Base-by-base conservation (phyloP, 2,797 vertebrate species). In the Pangasius sanitwongsei region DNA sequence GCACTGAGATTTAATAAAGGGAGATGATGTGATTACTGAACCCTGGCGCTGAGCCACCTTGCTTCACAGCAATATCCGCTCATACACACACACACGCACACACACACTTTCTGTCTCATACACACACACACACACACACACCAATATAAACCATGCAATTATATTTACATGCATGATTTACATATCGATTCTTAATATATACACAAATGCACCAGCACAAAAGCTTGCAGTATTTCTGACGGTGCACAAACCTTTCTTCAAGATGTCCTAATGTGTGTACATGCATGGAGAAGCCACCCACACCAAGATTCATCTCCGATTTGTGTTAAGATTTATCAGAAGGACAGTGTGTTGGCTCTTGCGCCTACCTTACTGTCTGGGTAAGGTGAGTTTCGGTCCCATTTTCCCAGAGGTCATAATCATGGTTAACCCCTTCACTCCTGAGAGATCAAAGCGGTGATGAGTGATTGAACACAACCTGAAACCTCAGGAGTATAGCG, bases 21-120 rank as follows among this genome's bases (percentile, higher is more conserved):
- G 97, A 97, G 97, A 97, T 98, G 97, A 98, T 98, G 97, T 98
- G 97, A 98, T 98, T 98, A 98, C 96, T 96, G 95, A 96, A 97
- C 95, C 95, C 95, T 97, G 97, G 97, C 97, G 97, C 95, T 91
- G 96, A 97, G 97, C 97, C 96, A 97, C 96, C 96, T 96, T 96
- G 94, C 95, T 96, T 96, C 96, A 96, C 96, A 95, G 97, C 94
- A 97, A 97, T 97, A 97, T 97, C 97, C 96, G 96, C 95, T 65
- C 94, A 75, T 94, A 93, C 94, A 92, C 93, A 92, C 89, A 86
- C 86, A 65, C 90, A 28, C 12, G 80, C 88, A 89, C 87, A 78
- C 90, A 70, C 72, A 84, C 89, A 77, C 89, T 44, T 55, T 82
- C 53, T 23, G 53, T 82, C 55, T 41, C 34, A 61, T 15, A 70